phyloP scores from a whole-genome alignment of 2,113 vertebrate species.

The Hiodon alosoides region DNA sequence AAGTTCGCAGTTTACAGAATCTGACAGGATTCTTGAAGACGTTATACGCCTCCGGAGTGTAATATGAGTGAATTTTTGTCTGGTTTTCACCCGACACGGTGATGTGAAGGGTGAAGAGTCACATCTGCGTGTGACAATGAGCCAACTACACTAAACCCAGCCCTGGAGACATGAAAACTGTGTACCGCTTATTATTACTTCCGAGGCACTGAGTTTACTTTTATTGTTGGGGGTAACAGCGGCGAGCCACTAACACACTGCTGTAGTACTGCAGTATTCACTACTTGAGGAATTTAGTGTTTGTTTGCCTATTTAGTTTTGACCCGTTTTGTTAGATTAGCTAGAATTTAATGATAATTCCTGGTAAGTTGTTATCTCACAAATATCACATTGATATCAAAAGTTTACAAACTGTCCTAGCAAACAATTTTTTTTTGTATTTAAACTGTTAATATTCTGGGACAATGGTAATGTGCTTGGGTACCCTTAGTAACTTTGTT shows the following conservation, averaged over 20 bases:
- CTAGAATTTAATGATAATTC: no score
- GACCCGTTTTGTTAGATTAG: no score
- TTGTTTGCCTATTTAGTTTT: neutral
- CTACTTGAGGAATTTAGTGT: neutral
- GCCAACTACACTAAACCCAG: constrained; percentile 49
- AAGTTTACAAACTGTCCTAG: no score
- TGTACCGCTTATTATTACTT: constrained; percentile 13
- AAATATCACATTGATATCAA: no score
- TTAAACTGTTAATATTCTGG: no score
- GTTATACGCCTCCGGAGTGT: constrained; percentile 38
- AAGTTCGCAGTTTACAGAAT: constrained; percentile 37
- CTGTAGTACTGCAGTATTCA: neutral
- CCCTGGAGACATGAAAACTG: constrained; percentile 44
- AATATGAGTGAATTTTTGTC: constrained; percentile 45
- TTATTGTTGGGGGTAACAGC: constrained; percentile 3
- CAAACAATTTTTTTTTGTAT: no score
- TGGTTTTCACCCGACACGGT: constrained; percentile 44
- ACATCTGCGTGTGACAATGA: constrained; percentile 59
- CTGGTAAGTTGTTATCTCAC: no score
- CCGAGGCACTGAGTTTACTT: constrained; percentile 19
- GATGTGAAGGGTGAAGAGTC: constrained; percentile 54
- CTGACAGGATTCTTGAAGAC: constrained; percentile 30
- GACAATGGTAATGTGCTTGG: no score
- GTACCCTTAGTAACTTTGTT: no score
- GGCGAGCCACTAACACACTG: neutral